A percentile compares a stretch with the other conserved stretches of the same genome.
phyloP scores from a whole-genome alignment of 2,113 vertebrate species.

The Phasianus colchicus region DNA sequence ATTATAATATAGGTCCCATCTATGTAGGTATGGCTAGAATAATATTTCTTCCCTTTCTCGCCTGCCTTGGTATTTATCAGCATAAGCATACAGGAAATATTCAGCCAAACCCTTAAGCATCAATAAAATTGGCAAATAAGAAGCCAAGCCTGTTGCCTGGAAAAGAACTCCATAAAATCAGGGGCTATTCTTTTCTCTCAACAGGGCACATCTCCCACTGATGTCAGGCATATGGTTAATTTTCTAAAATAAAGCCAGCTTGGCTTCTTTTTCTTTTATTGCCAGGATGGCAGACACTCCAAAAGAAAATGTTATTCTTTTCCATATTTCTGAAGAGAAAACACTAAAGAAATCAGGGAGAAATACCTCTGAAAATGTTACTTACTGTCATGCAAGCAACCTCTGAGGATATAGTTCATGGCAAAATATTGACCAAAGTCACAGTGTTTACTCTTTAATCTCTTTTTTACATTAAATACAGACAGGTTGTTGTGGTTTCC shows the following conservation, averaged over 20 bases:
- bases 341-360: background rate
- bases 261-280: constrained; percentile 23
- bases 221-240: constrained; percentile 16
- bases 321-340: background rate
- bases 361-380: background rate
- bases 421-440: background rate
- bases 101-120: background rate
- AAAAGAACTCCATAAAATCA: background rate
- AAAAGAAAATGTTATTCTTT: background rate
- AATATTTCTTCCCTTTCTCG: background rate
- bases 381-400: background rate
- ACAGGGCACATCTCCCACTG: background rate
- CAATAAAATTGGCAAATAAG: background rate
- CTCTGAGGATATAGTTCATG: background rate
- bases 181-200: constrained; percentile 26
- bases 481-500: background rate
- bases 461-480: background rate
- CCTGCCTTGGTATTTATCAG: background rate
- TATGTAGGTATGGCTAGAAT: background rate
- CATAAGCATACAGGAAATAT: background rate
- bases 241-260: constrained; percentile 20
- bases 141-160: background rate
- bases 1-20: background rate
- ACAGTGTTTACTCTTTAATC: background rate
- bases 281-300: background rate